Evolutionary conservation across 92 coral and sea anemone genomes (phyloP).

Genomic region (Pocillopora meandrina): DNA sequence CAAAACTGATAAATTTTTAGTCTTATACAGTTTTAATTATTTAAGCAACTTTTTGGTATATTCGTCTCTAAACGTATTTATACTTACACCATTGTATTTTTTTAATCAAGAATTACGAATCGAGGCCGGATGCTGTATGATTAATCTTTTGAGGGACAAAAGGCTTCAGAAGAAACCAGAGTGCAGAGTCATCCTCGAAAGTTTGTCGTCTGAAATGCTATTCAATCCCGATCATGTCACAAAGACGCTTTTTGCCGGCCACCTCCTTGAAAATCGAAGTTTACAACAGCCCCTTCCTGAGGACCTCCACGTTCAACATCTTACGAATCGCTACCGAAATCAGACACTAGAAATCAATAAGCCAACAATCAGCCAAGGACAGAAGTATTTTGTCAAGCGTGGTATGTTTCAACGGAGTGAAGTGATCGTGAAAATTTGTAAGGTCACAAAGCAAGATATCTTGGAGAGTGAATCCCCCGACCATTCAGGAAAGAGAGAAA

Average conservation of each 20-base stretch:
- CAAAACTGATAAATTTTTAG: not conserved
- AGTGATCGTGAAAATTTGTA: conserved; percentile 6
- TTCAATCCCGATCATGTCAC: conserved; percentile 19
- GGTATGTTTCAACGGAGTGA: conserved; percentile 27
- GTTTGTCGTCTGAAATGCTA: conserved; percentile 5
- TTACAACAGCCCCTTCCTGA: not conserved
- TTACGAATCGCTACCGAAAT: conserved; percentile 5
- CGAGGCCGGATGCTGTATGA: conserved; percentile 23
- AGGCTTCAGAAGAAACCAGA: conserved; percentile 34
- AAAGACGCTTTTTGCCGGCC: conserved; percentile 2
- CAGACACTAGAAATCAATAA: conserved; percentile 22
- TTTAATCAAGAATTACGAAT: not conserved
- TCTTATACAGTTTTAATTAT: not conserved
- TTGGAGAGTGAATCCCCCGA: not conserved
- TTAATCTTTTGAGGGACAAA: not conserved
- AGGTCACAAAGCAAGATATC: conserved; percentile 13
- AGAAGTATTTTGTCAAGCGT: not conserved
- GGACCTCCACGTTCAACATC: conserved; percentile 11
- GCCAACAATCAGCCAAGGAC: not conserved
- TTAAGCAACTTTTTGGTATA: not conserved
- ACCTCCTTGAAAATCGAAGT: not conserved
- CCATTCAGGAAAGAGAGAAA: not conserved
- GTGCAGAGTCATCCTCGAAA: conserved; percentile 17
- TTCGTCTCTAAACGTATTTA: not conserved
- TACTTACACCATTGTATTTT: not conserved